Base-by-base conservation (phyloP, 2,888 invertebrate genomes). In the Rugalucina vietnamica region DNA sequence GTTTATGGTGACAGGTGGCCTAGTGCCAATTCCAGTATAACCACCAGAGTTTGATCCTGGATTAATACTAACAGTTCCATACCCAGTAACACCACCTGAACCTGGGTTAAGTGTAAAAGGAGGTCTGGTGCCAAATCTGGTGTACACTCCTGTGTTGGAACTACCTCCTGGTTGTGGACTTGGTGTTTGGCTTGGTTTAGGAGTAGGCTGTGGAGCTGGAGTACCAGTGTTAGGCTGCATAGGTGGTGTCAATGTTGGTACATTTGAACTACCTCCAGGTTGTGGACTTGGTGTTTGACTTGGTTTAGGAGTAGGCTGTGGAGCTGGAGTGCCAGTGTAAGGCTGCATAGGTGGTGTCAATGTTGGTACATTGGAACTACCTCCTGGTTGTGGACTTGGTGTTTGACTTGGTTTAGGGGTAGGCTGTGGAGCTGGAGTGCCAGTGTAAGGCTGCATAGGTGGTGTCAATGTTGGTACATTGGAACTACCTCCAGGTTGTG, bases 31-130 rank as follows among this genome's bases (percentile, higher is more conserved):
- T n/a, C n/a, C n/a, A n/a, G n/a, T n/a, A n/a, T n/a, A n/a, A 43
- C 8, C 8, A 12, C 43, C 43, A 12, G 43, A 12, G 18, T 43
- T 43, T 43, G 65, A 29, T 18, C 43, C 43, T 43, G 43, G 43
- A 18, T 43, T 43, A 43, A 43, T 43, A 18, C 10, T 43, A 43
- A 43, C 43, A 43, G 8, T 8, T 43, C n/a, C n/a, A n/a, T n/a
- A n/a, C n/a, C n/a, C n/a, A n/a, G n/a, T n/a, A n/a, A n/a, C n/a
- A n/a, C n/a, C n/a, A n/a, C 21, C 70, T 34, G 71, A 39, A 12
- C 24, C 21, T 71, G 36, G 71, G 71, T 71, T 71, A 37, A 71
- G 37, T 2, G 60, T 54, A 39, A 49, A n/a, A 50, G 49, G 57
- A n/a, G n/a, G n/a, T n/a, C n/a, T n/a, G n/a, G n/a, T n/a, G n/a